Conservation (phyloP, 1,140 invertebrate species). For the Zeugodacus cucurbitae region DNA sequence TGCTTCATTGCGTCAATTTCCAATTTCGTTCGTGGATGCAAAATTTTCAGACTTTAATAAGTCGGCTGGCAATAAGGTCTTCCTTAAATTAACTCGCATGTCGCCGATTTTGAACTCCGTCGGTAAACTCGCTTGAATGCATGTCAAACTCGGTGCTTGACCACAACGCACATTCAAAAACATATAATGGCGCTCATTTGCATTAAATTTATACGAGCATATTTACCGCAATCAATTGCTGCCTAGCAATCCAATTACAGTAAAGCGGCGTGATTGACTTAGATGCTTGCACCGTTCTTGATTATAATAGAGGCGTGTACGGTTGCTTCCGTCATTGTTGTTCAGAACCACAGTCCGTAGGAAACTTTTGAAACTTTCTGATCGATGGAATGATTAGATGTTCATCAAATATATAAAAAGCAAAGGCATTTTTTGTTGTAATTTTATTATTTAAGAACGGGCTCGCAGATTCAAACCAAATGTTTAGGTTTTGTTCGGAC, state of each 20-base stretch:
- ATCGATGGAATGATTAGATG: too few relatives aligned
- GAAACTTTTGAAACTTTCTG: not conserved
- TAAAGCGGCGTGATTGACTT: not conserved
- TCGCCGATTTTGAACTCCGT: not conserved
- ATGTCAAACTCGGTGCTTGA: not conserved
- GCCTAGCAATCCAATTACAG: not conserved
- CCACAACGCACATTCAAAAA: not conserved
- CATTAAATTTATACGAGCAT: not conserved
- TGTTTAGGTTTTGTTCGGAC: too few relatives aligned
- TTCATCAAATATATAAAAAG: too few relatives aligned
- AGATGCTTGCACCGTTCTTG: not conserved
- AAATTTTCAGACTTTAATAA: not conserved
- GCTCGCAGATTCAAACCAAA: too few relatives aligned
- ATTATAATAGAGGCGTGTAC: not conserved
- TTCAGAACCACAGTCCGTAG: too few relatives aligned
- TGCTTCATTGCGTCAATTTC: not conserved
- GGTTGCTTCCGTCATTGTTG: not conserved
- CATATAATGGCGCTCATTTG: not conserved
- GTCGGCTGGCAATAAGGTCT: not conserved
- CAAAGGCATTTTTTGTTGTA: not conserved
- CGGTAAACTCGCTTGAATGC: not conserved
- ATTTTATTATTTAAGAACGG: too few relatives aligned
- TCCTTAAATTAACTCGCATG: not conserved
- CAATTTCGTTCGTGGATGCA: not conserved
- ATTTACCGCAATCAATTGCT: not conserved